Conservation (phyloP, 2,113 vertebrate species). For the Raphicerus campestris region DNA sequence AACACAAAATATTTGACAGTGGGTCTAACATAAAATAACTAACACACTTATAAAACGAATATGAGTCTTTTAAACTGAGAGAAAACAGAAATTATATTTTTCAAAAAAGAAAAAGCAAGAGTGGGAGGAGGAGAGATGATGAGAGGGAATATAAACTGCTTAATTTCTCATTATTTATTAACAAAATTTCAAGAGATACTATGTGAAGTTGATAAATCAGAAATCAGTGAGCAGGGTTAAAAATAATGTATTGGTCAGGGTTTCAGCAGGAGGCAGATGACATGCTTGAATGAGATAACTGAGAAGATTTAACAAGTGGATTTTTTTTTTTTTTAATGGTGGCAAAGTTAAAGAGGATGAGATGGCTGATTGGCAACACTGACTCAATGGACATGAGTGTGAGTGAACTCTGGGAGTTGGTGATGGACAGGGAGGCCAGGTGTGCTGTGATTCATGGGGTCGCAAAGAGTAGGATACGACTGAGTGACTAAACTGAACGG, state of each 20-base stretch:
- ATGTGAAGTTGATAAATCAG: not conserved
- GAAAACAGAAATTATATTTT: not conserved
- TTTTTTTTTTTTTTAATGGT: not conserved
- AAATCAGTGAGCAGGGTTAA: not conserved
- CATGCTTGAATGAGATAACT: not conserved
- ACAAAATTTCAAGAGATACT: not conserved
- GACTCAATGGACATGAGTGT: too few relatives aligned
- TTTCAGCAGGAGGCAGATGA: not conserved
- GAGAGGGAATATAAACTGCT: not conserved
- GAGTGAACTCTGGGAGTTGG: too few relatives aligned
- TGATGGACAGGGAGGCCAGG: too few relatives aligned
- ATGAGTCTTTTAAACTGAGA: not conserved
- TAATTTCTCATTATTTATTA: not conserved
- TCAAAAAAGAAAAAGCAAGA: not conserved
- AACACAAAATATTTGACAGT: not conserved
- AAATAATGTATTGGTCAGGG: not conserved
- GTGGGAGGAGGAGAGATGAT: not conserved
- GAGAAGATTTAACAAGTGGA: not conserved
- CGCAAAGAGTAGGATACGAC: too few relatives aligned
- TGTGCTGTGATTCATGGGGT: too few relatives aligned
- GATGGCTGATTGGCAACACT: too few relatives aligned
- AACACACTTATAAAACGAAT: not conserved
- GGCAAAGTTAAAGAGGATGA: not conserved
- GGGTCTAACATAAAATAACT: not conserved
- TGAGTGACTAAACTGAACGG: too few relatives aligned